Base-by-base conservation (phyloP, 2,888 invertebrate genomes). In the Synanthedon tipuliformis region DNA sequence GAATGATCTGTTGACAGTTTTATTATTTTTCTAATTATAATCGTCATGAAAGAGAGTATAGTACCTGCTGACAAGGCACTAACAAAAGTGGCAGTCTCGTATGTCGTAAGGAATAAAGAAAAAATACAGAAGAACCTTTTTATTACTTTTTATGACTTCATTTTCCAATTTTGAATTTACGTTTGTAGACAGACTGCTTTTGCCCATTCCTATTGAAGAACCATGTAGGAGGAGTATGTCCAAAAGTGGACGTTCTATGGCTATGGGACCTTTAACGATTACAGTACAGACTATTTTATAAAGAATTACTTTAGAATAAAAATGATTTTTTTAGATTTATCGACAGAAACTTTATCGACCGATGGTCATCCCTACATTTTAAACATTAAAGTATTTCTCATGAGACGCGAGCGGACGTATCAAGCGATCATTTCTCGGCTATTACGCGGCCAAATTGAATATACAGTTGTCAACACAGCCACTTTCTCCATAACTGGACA, bases 371-470 rank as follows among this genome's bases (percentile, higher is more conserved):
- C 55, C 69, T 70, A 72, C 54, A 66, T 64, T 69, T 71, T 73
- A 75, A 76, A 74, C 73, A 73, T 70, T 73, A 75, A 73, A 76
- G 75, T 71, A 73, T 77, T 70, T 77, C 72, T 69, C 66, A 54
- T 54, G 68, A 65, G 69, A 66, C 65, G 66, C 68, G 69, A 72
- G 66, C 62, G 69, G 73, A 67, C 62, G 73, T 73, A 73, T 69
- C 69, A 68, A 62, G 65, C 69, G 76, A 78, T 78, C 74, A 71
- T 71, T 71, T 68, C 66, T 62, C 58, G 61, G 68, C 69, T 71
- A 73, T 73, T 69, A 73, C 69, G 59, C 67, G 65, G 58, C 70
- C 64, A 69, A 77, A 77, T 74, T 73, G 68, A 66, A 74, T 76
- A 67, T 68, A 57, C 59, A 57, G 60, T 58, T 65, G 61, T 61